These are phyloP conservation scores for Eupithecia inturbata DNA, from an alignment of 2,888 invertebrate genomes.

Conservation along the genomic window DNA sequence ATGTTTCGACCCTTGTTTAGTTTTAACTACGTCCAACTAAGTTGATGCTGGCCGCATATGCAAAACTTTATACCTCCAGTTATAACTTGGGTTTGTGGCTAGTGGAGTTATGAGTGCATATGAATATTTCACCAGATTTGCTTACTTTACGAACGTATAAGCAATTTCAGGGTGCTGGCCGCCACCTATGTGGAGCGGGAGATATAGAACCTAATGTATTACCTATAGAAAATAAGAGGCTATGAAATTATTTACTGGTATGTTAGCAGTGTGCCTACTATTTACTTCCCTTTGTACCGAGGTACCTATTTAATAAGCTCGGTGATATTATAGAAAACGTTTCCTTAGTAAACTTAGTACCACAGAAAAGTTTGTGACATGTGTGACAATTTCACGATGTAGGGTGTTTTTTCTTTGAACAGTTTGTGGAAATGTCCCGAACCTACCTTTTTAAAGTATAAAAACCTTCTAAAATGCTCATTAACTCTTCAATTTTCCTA, in stretches of 20 bases:
- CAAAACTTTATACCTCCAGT: conserved; percentile 7
- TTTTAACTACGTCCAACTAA: conserved; percentile 5
- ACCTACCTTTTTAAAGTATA: not conserved
- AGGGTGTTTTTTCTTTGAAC: not conserved
- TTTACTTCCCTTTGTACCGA: too few relatives aligned
- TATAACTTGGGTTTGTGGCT: conserved; percentile 10
- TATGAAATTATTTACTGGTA: not conserved
- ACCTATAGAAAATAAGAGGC: not conserved
- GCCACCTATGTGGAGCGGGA: not conserved
- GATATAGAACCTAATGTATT: not conserved
- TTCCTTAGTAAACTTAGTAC: too few relatives aligned
- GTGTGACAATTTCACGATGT: not conserved
- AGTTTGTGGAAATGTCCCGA: not conserved
- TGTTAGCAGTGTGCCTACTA: not conserved
- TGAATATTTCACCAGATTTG: conserved; percentile 25
- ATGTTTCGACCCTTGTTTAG: not conserved
- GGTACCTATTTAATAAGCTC: not conserved
- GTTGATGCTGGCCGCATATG: not conserved
- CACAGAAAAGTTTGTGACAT: too few relatives aligned
- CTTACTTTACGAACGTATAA: conserved; percentile 9
- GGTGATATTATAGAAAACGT: too few relatives aligned
- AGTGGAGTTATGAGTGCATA: conserved; percentile 13
- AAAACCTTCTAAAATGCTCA: conserved; percentile 26
- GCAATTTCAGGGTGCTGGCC: conserved; percentile 9
- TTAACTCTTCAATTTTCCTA: conserved; percentile 35